phyloP scores from a whole-genome alignment of 2,888 invertebrate genomes.

The Sesia bembeciformis region DNA sequence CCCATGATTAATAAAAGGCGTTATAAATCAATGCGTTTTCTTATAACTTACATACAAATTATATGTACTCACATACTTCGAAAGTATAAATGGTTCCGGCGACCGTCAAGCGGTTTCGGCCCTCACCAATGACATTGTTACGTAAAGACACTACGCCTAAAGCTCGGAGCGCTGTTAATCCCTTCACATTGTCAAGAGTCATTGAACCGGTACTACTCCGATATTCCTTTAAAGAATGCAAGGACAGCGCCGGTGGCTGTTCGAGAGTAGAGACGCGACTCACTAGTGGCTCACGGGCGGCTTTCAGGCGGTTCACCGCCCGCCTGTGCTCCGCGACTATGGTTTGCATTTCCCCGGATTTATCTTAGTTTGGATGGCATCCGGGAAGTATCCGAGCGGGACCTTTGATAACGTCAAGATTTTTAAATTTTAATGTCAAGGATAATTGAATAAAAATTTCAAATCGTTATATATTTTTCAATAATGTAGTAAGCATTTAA shows the following conservation, averaged over 20 bases:
- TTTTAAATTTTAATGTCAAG: no score
- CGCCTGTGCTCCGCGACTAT: neutral
- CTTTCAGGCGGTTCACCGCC: neutral
- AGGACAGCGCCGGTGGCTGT: conserved; percentile 37
- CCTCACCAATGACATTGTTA: conserved; percentile 25
- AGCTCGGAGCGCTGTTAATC: conserved; percentile 38
- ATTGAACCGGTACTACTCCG: conserved; percentile 62
- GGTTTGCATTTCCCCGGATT: no score
- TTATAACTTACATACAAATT: neutral
- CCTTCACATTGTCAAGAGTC: conserved; percentile 65
- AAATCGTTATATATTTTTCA: no score
- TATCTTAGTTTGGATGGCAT: no score
- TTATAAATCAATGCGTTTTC: neutral
- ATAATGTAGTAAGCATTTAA: no score
- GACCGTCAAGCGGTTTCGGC: conserved; percentile 36
- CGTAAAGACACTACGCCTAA: conserved; percentile 50
- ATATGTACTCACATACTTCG: conserved; percentile 5
- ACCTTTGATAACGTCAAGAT: no score
- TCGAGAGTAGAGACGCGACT: conserved; percentile 9
- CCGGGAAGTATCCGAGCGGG: no score
- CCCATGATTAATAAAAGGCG: conserved; percentile 25
- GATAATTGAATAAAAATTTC: no score
- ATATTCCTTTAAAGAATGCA: conserved; percentile 60
- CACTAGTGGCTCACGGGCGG: conserved; percentile 2
- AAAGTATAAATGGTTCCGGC: conserved; percentile 14